Evolutionary conservation across 2,113 vertebrate genomes (phyloP).

Genomic region (Nansenia antarctica): DNA sequence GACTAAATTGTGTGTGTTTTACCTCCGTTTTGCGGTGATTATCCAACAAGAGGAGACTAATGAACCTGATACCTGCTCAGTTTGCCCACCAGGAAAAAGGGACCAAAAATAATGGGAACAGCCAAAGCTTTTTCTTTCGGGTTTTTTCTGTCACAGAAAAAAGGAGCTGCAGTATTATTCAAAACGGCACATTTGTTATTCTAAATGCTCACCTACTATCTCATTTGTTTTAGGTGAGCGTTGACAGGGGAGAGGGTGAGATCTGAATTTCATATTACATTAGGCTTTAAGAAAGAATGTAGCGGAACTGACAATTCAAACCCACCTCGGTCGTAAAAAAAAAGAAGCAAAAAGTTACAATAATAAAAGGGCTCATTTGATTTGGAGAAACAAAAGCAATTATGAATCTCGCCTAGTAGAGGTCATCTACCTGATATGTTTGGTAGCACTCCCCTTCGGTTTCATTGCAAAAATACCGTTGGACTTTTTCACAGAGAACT

Average conservation of each 20-base stretch:
- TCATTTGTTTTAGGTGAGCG: conserved; percentile 19
- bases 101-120: conserved; percentile 12
- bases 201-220: not conserved
- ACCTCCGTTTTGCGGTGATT: conserved; percentile 44
- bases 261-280: conserved; percentile 43
- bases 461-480: conserved; percentile 53
- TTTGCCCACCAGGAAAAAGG: conserved; percentile 38
- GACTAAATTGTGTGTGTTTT: conserved; percentile 53
- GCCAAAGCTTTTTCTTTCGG: no score
- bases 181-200: not conserved
- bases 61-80: conserved; percentile 50
- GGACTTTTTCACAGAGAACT: conserved; percentile 62
- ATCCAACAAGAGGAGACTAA: conserved; percentile 44
- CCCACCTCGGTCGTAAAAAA: conserved; percentile 23
- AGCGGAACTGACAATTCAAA: conserved; percentile 33
- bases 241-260: conserved; percentile 32
- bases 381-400: conserved; percentile 62
- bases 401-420: conserved; percentile 43
- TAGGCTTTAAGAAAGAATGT: conserved; percentile 34
- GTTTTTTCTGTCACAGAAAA: not conserved
- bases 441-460: not conserved
- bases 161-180: no score
- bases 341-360: conserved; percentile 24
- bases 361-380: conserved; percentile 61
- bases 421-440: conserved; percentile 39